Conservation (phyloP, 2,888 invertebrate genomes). For the Lordiphosa andalusiaca region DNA sequence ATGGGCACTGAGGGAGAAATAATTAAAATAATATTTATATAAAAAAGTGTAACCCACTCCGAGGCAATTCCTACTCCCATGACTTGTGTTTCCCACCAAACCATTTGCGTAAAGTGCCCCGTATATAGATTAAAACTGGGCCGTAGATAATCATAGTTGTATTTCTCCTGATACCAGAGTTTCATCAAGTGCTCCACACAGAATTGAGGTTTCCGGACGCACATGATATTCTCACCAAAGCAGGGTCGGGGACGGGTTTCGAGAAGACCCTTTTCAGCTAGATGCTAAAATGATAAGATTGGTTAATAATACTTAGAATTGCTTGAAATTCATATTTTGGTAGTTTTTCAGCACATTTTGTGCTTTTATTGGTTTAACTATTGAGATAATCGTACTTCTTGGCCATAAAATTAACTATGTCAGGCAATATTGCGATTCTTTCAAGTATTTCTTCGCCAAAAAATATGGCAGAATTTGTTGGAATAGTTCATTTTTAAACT, state of each 20-base stretch:
- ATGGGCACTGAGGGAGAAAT: not conserved
- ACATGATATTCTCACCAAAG: slow-evolving; percentile 90
- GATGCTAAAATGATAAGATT: slow-evolving; percentile 24
- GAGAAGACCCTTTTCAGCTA: slow-evolving; percentile 81
- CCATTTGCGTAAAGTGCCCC: slow-evolving; percentile 91
- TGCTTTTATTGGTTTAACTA: no score
- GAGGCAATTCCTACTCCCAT: slow-evolving; percentile 86
- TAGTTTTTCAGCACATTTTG: no score
- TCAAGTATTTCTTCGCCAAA: no score
- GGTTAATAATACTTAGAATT: no score
- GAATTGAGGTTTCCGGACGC: slow-evolving; percentile 85
- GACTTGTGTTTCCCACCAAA: slow-evolving; percentile 88
- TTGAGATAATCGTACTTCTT: no score
- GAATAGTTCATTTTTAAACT: no score
- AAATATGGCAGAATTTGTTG: no score
- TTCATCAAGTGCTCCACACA: slow-evolving; percentile 75
- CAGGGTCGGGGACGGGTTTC: slow-evolving; percentile 88
- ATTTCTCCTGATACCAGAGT: slow-evolving; percentile 88
- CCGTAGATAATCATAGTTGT: slow-evolving; percentile 84
- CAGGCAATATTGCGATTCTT: no score
- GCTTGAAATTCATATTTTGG: no score
- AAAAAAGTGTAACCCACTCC: slow-evolving; percentile 20
- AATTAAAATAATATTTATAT: not conserved
- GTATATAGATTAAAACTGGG: slow-evolving; percentile 84
- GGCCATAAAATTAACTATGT: no score